Base-by-base conservation (phyloP, 2,888 invertebrate genomes). In the Acrobeloides nanus region DNA sequence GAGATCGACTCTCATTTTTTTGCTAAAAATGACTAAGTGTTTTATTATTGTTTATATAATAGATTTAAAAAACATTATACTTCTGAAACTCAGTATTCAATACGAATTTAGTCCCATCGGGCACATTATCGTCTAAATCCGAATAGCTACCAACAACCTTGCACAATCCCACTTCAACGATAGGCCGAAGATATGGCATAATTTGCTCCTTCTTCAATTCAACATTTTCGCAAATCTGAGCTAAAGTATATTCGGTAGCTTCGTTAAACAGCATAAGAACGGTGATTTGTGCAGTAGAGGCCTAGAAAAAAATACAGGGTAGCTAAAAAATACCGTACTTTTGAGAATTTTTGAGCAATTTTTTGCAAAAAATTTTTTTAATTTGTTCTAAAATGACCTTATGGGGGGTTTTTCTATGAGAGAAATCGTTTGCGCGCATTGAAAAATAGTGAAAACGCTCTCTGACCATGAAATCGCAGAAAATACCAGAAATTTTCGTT, bases 211-310 rank as follows among this genome's bases (percentile, higher is more conserved):
- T 24, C 21, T 26, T 34, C 21, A 54, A 38, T n/a, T 59, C 55
- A 18, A 55, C 35, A 10, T 32, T 29, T n/a, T 40, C 42, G 17
- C 20, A 32, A 27, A 63, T 24, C 23, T 48, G 26, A n/a, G 41
- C 42, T 17, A 63, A 18, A 7, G 39, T 44, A 46, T 39, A 90
- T 43, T 82, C 81, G 20, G 26, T 15, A 23, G 27, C 21, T 54
- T 84, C 84, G 76, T 99, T 99, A 78, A 86, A 99, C 78, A 92
- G 89, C 48, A 97, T 79, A 37, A 99, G 80, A 42, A 99, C 87
- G 12, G 93, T 89, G 89, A 99, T 97, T 80, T 99, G 97, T 79
- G 92, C 89, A 34, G 95, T 95, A 66, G 93, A 92, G 38, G 92
- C 41, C 61, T 57, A n/a, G n/a, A n/a, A n/a, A n/a, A n/a, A n/a